A percentile compares a stretch with the other conserved stretches of the same genome.
phyloP scores from a whole-genome alignment of 2,113 vertebrate genomes.

The Mirounga angustirostris region DNA sequence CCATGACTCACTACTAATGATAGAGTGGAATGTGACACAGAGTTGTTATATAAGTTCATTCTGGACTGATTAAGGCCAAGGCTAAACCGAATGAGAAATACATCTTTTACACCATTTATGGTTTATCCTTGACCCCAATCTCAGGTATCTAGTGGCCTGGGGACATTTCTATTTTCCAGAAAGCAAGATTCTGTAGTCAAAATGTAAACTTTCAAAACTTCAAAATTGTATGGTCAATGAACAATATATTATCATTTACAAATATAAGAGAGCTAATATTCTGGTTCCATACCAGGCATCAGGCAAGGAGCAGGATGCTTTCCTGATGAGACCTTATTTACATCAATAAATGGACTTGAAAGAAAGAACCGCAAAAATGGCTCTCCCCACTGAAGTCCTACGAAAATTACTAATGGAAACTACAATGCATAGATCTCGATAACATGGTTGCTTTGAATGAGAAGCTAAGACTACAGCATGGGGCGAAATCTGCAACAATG shows the following conservation, averaged over 20 bases:
- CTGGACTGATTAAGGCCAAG: constrained; percentile 21
- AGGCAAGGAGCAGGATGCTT: constrained; percentile 24
- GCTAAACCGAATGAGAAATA: not conserved
- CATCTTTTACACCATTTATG: not conserved
- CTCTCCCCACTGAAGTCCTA: not conserved
- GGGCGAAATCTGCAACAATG: not conserved
- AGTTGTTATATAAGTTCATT: constrained; percentile 34
- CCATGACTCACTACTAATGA: constrained; percentile 70
- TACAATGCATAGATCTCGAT: not conserved
- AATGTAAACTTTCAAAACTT: constrained; percentile 51
- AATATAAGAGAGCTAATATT: constrained; percentile 20
- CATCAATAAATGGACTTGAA: not conserved
- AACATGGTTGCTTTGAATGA: not conserved
- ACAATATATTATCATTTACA: not conserved
- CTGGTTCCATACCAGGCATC: constrained; percentile 2
- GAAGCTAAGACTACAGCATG: not conserved
- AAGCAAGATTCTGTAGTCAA: constrained; percentile 43
- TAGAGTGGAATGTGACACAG: constrained; percentile 42
- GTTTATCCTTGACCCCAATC: not conserved
- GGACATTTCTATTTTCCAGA: not conserved
- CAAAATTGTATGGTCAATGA: constrained; percentile 30
- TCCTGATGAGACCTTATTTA: constrained; percentile 36
- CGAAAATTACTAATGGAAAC: constrained; percentile 35
- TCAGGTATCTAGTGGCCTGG: not conserved
- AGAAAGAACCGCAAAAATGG: not conserved